Evolutionary conservation across 2,888 invertebrate genomes (phyloP), one percentile per base, ranked within the genome.

Genomic region (Eupithecia abbreviata): DNA sequence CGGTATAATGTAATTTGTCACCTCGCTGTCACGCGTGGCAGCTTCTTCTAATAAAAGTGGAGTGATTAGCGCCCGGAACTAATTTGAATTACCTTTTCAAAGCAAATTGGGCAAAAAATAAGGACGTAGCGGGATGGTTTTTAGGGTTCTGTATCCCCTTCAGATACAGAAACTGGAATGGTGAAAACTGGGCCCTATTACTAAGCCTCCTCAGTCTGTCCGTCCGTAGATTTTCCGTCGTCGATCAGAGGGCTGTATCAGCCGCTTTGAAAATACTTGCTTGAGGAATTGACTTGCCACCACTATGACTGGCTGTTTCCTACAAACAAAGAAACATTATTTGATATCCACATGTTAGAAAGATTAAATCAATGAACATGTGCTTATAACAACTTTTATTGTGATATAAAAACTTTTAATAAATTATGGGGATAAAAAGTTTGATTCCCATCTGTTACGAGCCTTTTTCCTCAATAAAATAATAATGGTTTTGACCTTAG

Each of bases 401-500:
- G 43, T 43, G 15, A 43, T n/a, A 43, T 67, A 43, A 67, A 67
- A 67, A 67, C 43, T 67, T 67, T 67, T 67, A 42, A 66, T 67
- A 43, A n/a, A 43, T 67, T 18, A 45, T n/a, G 7, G 45, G 45
- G 45, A 45, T 67, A 66, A 43, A 67, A 67, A 67, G 67, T 67
- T 66, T 43, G 45, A n/a, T 43, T 10, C 15, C 45, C 45, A 67
- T 45, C 45, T 45, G 45, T 43, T 67, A 67, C 67, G 67, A n/a
- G 45, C 9, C 9, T 67, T 15, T 67, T 67, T 9, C 45, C 18
- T 45, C 67, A 5, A 67, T 67, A 43, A 67, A 67, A 67, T 42
- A 10, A 65, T 67, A 67, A 67, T 43, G n/a, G 67, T n/a, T 43
- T n/a, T 67, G 67, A 67, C 67, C 67, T 67, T 67, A 43, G 30